These are phyloP conservation scores for Protobothrops mucrosquamatus DNA, from an alignment of 2,113 vertebrate species.

Conservation along the genomic window DNA sequence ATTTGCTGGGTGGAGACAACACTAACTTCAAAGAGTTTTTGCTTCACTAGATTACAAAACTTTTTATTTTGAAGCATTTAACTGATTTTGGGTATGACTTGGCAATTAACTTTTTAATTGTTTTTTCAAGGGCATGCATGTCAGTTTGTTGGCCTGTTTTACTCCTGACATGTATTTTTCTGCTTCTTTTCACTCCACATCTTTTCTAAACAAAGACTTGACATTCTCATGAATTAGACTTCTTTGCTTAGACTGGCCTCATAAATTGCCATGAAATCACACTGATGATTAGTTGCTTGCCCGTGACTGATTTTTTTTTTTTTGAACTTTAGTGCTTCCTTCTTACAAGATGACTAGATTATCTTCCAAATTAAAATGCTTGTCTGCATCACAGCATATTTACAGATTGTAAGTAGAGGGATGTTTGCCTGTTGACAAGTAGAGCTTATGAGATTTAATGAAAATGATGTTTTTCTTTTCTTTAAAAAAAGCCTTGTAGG, in stretches of 20 bases:
- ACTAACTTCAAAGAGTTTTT: neutral
- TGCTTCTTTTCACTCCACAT: constrained; percentile 12
- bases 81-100: neutral
- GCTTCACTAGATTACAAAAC: constrained; percentile 4
- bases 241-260: neutral
- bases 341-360: neutral
- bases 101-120: neutral
- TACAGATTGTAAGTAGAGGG: neutral
- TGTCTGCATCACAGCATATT: constrained; percentile 6
- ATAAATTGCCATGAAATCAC: constrained; percentile 32
- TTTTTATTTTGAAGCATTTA: constrained; percentile 13
- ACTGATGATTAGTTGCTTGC: constrained; percentile 29
- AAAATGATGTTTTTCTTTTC: neutral
- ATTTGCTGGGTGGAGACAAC: neutral
- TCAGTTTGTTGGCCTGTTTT: neutral
- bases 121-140: neutral
- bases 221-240: constrained; percentile 1
- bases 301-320: constrained; percentile 18
- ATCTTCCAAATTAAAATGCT: constrained; percentile 11
- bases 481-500: neutral
- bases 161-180: neutral
- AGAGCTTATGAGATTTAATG: neutral
- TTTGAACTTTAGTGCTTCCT: neutral
- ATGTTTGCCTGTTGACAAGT: neutral
- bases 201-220: neutral